These are phyloP conservation scores for Colostygia pectinataria DNA, from an alignment of 2,888 invertebrate species.

Conservation along the genomic window DNA sequence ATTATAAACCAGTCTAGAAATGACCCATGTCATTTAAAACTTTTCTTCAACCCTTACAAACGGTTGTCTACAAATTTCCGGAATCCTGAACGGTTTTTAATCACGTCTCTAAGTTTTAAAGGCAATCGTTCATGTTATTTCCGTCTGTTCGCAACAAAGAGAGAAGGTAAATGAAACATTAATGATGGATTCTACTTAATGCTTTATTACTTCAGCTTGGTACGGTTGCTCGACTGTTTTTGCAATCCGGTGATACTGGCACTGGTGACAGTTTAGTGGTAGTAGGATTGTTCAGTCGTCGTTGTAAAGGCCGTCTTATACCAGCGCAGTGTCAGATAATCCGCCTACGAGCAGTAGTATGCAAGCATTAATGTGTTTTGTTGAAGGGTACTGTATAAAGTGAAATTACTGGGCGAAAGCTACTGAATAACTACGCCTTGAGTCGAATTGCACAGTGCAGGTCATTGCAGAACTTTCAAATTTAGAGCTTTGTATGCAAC, in stretches of 20 bases:
- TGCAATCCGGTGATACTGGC: not conserved
- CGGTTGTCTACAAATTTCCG: conserved; percentile 21
- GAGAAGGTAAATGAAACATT: conserved; percentile 41
- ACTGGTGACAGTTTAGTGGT: too few relatives aligned
- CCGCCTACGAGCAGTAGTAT: too few relatives aligned
- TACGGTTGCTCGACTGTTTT: not conserved
- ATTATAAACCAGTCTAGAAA: conserved; percentile 5
- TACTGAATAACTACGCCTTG: too few relatives aligned
- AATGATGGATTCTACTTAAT: conserved; percentile 37
- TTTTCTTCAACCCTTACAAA: not conserved
- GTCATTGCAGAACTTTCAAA: too few relatives aligned
- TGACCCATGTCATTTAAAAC: conserved; percentile 19
- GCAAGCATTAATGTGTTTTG: not conserved
- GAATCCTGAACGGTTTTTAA: conserved; percentile 33
- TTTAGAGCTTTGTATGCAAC: too few relatives aligned
- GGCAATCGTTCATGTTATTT: conserved; percentile 29
- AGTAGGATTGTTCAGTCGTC: too few relatives aligned
- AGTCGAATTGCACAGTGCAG: too few relatives aligned
- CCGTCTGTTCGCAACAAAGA: conserved; percentile 25
- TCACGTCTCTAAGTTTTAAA: conserved; percentile 36
- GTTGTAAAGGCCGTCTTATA: too few relatives aligned
- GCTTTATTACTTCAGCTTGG: not conserved
- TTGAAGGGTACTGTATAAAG: too few relatives aligned
- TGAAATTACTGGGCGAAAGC: too few relatives aligned
- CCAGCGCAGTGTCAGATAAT: too few relatives aligned